phyloP scores from a whole-genome alignment of 2,797 vertebrate genomes.

The Delichon dasypus region DNA sequence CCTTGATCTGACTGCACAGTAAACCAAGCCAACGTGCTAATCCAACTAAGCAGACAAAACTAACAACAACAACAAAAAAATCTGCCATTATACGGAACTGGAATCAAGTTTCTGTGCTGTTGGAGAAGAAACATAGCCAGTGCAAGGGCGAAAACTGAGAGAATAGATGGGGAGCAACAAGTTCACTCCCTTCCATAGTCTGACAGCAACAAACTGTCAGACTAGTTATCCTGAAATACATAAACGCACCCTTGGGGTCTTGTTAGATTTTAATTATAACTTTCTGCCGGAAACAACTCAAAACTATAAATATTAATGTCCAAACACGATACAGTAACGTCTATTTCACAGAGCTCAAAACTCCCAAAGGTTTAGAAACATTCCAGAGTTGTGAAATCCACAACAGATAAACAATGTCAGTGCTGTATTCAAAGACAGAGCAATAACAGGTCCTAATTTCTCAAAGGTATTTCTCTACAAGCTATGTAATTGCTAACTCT shows the following conservation, averaged over 20 bases:
- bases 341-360: not conserved
- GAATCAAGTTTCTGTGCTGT: not conserved
- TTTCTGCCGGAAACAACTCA: slow-evolving; percentile 14
- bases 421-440: not conserved
- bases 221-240: not conserved
- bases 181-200: not conserved
- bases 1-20: not conserved
- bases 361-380: not conserved
- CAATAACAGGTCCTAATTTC: not conserved
- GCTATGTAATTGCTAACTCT: not conserved
- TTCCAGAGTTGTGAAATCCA: not conserved
- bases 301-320: slow-evolving; percentile 22
- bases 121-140: not conserved
- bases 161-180: not conserved
- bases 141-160: not conserved
- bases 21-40: not conserved
- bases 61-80: not conserved
- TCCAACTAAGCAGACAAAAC: not conserved
- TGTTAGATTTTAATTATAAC: slow-evolving; percentile 3
- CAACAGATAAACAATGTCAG: not conserved
- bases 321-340: not conserved
- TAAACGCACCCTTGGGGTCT: not conserved
- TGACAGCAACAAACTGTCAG: not conserved
- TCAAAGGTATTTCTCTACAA: slow-evolving; percentile 1
- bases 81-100: not conserved